A percentile compares a stretch with the other conserved stretches of the same genome.
Evolutionary conservation across 2,797 vertebrate genomes (phyloP).

Genomic region (Pseudochirops corinnae): DNA sequence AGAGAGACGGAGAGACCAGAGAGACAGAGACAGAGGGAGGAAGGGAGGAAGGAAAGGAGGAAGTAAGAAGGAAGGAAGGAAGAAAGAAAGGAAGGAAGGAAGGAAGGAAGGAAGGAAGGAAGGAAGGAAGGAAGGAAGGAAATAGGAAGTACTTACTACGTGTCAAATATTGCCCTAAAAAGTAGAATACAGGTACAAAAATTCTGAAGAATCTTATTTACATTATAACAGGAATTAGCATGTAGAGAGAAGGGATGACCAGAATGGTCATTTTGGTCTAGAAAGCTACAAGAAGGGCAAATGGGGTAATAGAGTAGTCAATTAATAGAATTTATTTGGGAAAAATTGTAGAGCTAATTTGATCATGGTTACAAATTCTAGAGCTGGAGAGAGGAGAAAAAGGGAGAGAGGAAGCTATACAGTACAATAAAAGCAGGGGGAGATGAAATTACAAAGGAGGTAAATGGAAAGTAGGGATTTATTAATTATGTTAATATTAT

Average conservation of each 20-base stretch:
- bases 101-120: too few species aligned
- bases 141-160: not conserved
- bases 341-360: not conserved
- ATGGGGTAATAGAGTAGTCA: not conserved
- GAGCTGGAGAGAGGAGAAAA: not conserved
- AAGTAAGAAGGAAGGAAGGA: too few species aligned
- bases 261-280: not conserved
- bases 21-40: too few species aligned
- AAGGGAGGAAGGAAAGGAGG: too few species aligned
- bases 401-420: not conserved
- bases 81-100: too few species aligned
- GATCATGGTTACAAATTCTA: not conserved
- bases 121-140: too few species aligned
- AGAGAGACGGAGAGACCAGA: too few species aligned
- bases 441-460: not conserved
- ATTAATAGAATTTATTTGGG: not conserved
- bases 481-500: not conserved
- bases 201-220: not conserved
- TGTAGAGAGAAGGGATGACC: not conserved
- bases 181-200: not conserved
- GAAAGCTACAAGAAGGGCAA: not conserved
- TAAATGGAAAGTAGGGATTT: not conserved
- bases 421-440: not conserved
- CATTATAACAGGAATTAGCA: not conserved
- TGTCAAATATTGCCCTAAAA: not conserved